Evolutionary conservation across 2,888 invertebrate species (phyloP), one percentile per base, ranked within the genome.

Genomic region (Lasioglossum pauxillum): DNA sequence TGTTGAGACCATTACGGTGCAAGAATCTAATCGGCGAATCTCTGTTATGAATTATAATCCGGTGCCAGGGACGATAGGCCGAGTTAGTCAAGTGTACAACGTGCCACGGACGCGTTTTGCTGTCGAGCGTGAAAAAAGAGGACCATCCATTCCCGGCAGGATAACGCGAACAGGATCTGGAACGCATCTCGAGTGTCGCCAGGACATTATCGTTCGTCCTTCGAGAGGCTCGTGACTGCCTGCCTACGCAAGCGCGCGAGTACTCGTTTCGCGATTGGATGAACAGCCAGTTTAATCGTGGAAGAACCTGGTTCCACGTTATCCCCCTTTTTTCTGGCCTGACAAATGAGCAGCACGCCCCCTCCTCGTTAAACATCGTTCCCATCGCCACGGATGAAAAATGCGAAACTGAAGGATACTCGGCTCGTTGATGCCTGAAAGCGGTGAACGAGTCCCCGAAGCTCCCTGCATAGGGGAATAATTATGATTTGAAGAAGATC

Each of bases 121-220:
- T 73, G 80, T 83, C 83, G 75, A 12, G 38, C 57, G 69, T n/a
- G 57, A 19, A 49, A 31, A 60, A 80, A 35, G 85, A 82, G 78
- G 78, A 82, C 85, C 87, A 86, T 83, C 77, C 71, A 77, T 89
- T 80, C 83, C 77, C 60, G 77, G 14, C 69, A 14, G 83, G 83
- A 89, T 84, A 89, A 90, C 86, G 82, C 79, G 84, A 90, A 90
- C 89, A 88, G 84, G 87, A 90, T 91, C 86, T 87, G 84, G 75
- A 88, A 89, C 82, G 89, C 86, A 75, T 89, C 86, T 83, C 85
- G 85, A 81, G 87, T 87, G 91, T 91, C 91, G 89, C 87, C 83
- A 75, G 84, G 89, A 91, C 91, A 92, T 92, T 93, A 93, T 92
- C 92, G 90, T 92, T 89, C 89, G 90, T 92, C 90, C 91, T 86